Evolutionary conservation across 1,140 invertebrate species (phyloP), one percentile per base, ranked within the genome.

Genomic region (Medauroidea extradentata): DNA sequence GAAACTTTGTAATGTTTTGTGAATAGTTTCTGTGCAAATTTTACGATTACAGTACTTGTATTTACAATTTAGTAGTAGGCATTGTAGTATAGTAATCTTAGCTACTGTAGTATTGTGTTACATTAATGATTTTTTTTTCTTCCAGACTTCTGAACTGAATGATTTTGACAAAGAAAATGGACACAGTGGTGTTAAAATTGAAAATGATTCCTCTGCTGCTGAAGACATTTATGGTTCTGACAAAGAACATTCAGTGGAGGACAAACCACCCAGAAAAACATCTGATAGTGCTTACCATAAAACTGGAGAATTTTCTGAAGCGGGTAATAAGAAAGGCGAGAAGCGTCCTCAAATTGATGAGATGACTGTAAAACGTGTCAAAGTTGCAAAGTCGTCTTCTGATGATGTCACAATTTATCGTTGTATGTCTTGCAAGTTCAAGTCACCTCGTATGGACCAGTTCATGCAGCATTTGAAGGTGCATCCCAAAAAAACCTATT

Each of bases 401-500:
- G 52, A 42, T 23, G 52, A 54, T 54, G 39, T 14, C 11, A 34
- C 25, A 16, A 29, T 38, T 14, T 49, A 49, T 16, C 16, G 41
- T 19, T 49, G 46, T 50, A 29, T 34, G 7, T 48, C 43, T 19
- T 57, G 55, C 14, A 23, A 18, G 14, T 57, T 21, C 25, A 57
- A 25, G 16, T 49, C 46, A 11, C 21, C 53, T n/a, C 24, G 29
- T 55, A 44, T 42, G 8, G 42, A 24, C 1, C 16, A 25, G 9
- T 43, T 55, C 16, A 42, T 44, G 23, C 19, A 43, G 19, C 53
- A 55, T 55, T 55, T 55, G 25, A 42, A 55, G 21, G 44, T 24
- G 1, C 53, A 55, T 41, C 44, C 53, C 8, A 43, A 55, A 46
- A 23, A 57, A 38, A 27, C 27, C 14, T 49, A 46, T 14, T 49